phyloP scores from a whole-genome alignment of 2,113 vertebrate species.

The Vidua macroura region DNA sequence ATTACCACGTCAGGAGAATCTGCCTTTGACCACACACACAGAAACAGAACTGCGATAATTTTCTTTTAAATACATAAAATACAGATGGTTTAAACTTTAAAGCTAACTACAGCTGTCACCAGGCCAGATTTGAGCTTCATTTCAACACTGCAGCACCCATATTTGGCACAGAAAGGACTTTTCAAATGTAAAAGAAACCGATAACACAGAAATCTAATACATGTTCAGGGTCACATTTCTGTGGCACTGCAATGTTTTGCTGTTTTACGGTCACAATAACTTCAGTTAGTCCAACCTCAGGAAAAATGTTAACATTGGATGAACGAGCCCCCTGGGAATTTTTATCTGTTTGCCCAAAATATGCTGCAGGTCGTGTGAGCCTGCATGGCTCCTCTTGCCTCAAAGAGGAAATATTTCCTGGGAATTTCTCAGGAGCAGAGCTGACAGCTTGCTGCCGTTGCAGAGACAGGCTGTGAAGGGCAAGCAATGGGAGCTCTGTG shows the following conservation, averaged over 20 bases:
- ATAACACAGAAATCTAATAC: background rate
- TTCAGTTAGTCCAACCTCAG: background rate
- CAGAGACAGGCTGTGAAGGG: background rate
- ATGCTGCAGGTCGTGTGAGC: background rate
- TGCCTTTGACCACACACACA: background rate
- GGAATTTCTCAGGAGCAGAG: background rate
- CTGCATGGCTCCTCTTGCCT: background rate
- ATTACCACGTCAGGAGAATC: background rate
- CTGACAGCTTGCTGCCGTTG: background rate
- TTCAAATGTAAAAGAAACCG: background rate
- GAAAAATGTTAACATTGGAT: background rate
- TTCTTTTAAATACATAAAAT: background rate
- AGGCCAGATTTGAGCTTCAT: background rate
- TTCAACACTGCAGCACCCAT: background rate
- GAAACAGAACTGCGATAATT: fast-evolving
- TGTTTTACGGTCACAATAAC: background rate
- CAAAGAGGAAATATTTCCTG: background rate
- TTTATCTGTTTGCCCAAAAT: background rate
- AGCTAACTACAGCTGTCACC: background rate
- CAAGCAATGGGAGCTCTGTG: background rate
- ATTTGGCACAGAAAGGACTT: background rate
- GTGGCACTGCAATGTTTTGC: background rate
- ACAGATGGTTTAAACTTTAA: background rate
- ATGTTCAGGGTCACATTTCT: background rate
- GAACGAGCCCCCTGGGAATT: background rate